Conservation (phyloP, 2,797 vertebrate species). For the Melanotaenia trifasciata region DNA sequence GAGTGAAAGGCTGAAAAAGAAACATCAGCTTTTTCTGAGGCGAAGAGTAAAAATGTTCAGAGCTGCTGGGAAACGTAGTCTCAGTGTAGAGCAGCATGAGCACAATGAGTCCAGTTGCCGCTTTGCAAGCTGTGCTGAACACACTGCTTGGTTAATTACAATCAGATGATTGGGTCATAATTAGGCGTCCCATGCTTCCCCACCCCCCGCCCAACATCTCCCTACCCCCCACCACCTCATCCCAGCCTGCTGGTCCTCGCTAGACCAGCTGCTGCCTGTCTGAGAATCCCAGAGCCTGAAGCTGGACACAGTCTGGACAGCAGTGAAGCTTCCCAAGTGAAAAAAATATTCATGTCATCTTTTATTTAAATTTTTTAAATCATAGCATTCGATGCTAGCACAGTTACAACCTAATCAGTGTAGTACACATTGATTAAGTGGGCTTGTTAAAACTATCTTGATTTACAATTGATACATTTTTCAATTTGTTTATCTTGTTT, state of each 20-base stretch:
- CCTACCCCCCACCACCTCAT: background rate
- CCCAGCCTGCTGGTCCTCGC: constrained; percentile 22
- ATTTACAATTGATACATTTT: too few species aligned
- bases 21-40: constrained; percentile 1
- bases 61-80: constrained; percentile 29
- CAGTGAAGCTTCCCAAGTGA: constrained; percentile 42
- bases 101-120: background rate
- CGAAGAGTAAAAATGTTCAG: too few species aligned
- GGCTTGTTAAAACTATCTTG: too few species aligned
- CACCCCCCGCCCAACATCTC: background rate
- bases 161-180: constrained; percentile 41
- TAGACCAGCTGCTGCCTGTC: constrained; percentile 61
- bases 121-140: constrained; percentile 37
- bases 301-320: constrained; percentile 25
- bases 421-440: too few species aligned
- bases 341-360: background rate
- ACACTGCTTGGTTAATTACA: constrained; percentile 28
- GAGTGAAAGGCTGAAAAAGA: constrained; percentile 25
- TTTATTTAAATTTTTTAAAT: background rate
- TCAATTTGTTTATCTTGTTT: too few species aligned
- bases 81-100: background rate
- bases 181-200: constrained; percentile 9
- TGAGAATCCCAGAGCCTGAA: constrained; percentile 24
- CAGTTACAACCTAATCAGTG: background rate
- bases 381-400: rapidly evolving